Evolutionary conservation across 1,140 invertebrate species (phyloP).

Genomic region (Lepidurus couesii): DNA sequence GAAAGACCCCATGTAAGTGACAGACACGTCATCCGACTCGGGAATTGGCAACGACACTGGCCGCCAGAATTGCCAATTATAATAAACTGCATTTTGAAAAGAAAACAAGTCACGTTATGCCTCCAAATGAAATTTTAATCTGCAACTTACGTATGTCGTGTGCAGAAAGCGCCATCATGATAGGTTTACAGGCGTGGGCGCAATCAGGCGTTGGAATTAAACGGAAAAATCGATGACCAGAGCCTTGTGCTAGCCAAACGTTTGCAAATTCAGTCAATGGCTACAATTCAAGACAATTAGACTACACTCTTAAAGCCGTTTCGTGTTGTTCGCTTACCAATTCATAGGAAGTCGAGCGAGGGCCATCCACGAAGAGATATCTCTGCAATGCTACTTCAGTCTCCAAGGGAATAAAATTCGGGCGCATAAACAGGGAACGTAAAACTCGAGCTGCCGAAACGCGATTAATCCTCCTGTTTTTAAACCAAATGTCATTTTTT

Average conservation of each 20-base stretch:
- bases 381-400: slow-evolving; percentile 62
- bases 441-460: slow-evolving; percentile 58
- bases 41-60: slow-evolving; percentile 56
- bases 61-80: slow-evolving; percentile 78
- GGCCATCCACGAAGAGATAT: slow-evolving; percentile 63
- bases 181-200: slow-evolving; percentile 54
- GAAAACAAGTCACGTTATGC: slow-evolving; percentile 29
- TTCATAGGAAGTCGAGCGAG: slow-evolving; percentile 51
- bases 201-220: slow-evolving; percentile 63
- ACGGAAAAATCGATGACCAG: slow-evolving; percentile 57
- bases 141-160: slow-evolving; percentile 67
- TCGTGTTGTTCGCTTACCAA: slow-evolving; percentile 46
- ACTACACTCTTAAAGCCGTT: not conserved
- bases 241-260: slow-evolving; percentile 60
- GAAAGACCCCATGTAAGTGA: slow-evolving; percentile 65
- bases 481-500: slow-evolving; percentile 34
- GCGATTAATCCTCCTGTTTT: slow-evolving; percentile 60
- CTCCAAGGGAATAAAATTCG: slow-evolving; percentile 53
- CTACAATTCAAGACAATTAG: slow-evolving; percentile 41
- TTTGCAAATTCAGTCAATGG: slow-evolving; percentile 70
- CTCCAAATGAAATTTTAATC: slow-evolving; percentile 44
- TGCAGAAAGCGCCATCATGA: slow-evolving; percentile 57
- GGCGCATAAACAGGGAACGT: slow-evolving; percentile 54
- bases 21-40: slow-evolving; percentile 53
- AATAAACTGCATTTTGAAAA: slow-evolving; percentile 61